Conservation (phyloP, 2,797 vertebrate species). For the Spinus pinus region DNA sequence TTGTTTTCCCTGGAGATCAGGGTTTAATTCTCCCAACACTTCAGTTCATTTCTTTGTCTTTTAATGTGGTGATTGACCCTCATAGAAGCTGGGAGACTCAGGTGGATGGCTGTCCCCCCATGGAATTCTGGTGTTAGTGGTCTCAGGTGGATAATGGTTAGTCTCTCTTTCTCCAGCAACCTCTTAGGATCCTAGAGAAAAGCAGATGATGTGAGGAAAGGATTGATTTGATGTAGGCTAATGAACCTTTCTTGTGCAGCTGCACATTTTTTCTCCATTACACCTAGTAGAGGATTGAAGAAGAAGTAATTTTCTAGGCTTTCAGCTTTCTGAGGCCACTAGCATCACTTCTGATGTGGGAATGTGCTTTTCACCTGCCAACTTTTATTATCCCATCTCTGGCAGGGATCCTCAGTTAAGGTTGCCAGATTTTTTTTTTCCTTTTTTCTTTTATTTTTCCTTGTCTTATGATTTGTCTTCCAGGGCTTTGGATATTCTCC, state of each 20-base stretch:
- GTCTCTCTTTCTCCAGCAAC: neutral
- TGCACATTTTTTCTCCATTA: neutral
- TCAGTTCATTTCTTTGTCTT: conserved; percentile 3
- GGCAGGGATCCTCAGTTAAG: neutral
- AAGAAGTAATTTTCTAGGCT: neutral
- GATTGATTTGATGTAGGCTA: neutral
- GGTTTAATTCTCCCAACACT: neutral
- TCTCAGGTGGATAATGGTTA: neutral
- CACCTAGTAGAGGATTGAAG: neutral
- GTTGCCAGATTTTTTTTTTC: neutral
- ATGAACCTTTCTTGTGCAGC: neutral
- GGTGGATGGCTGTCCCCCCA: neutral
- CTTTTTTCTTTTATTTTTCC: too few relatives aligned
- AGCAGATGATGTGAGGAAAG: neutral
- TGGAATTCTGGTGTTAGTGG: neutral
- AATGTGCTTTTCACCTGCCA: neutral
- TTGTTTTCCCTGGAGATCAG: neutral
- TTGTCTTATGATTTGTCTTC: neutral
- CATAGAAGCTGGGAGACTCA: neutral
- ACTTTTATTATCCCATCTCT: neutral
- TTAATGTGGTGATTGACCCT: neutral
- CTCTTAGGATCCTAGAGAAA: neutral
- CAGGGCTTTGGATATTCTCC: neutral
- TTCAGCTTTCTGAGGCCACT: neutral
- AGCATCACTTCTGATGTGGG: neutral